Base-by-base conservation (phyloP, 2,888 invertebrate species). In the Saturnia japonica region DNA sequence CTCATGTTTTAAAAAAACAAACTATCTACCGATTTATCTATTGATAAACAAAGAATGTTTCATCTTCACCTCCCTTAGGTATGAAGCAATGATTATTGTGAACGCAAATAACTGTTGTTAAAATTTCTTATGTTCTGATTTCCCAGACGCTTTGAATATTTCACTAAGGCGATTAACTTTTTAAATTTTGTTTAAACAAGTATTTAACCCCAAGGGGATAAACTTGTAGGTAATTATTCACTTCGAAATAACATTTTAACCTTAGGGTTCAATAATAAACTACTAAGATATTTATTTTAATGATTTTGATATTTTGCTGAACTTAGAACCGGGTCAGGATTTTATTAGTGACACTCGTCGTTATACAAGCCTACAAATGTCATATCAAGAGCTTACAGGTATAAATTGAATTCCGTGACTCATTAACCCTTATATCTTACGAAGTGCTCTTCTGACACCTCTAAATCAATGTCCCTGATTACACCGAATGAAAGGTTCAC, bases 81-180 rank as follows among this genome's bases (percentile, higher is more conserved):
- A n/a, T 34, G 34, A 34, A 34, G 34, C 6, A 34, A 6, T 6
- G 6, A 34, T 34, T 1, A 43, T 43, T 2, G 43, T 43, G 9
- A 43, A 43, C 1, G 43, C 3, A 22, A 12, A 28, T 25, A n/a
- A 40, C 14, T 64, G 40, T 40, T 64, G 16, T 1, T n/a, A 40
- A 64, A 40, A n/a, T 40, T 1, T 9, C 11, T 40, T 64, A 40
- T 19, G 28, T 40, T 64, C 40, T 64, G 64, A 64, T 64, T 64
- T 64, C 64, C 64, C 64, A 64, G 40, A 64, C 8, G 64, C 40
- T 64, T 64, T 62, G 62, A 34, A 62, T 19, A 62, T 62, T 64
- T n/a, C 7, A 64, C 19, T 64, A 4, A 40, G 40, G 11, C 16
- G 19, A 64, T 40, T 64, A 40, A 40, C 40, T 40, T 40, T 40